Conservation (phyloP, 2,113 vertebrate species). For the Lutjanus erythropterus region DNA sequence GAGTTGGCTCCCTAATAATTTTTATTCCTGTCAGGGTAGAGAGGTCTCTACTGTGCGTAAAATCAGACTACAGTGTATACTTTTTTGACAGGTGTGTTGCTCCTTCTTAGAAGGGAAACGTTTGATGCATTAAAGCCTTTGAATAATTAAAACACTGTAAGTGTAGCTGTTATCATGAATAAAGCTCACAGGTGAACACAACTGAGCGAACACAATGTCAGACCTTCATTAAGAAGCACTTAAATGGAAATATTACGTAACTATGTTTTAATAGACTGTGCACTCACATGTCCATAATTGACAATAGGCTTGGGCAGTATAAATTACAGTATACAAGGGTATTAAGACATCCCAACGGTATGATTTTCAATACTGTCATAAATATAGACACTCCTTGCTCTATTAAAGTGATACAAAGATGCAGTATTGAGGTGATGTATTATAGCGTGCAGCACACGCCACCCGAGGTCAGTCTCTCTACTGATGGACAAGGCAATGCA, state of each 20-base stretch:
- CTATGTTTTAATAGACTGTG: conserved; percentile 16
- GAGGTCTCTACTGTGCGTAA: background rate
- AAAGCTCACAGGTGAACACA: background rate
- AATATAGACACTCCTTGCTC: no score
- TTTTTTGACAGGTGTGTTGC: background rate
- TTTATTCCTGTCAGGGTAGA: background rate
- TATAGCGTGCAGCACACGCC: no score
- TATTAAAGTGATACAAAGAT: no score
- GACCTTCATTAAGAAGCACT: background rate
- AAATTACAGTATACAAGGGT: no score
- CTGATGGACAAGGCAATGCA: no score
- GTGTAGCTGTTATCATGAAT: background rate
- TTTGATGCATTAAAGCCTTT: background rate
- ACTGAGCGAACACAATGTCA: background rate
- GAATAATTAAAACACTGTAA: background rate
- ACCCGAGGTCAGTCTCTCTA: no score
- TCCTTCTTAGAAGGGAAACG: background rate
- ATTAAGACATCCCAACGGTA: no score
- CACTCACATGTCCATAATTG: conserved; percentile 61
- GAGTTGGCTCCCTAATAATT: background rate
- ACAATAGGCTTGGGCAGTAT: no score
- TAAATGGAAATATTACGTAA: background rate
- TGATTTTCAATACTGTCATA: no score
- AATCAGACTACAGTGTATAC: background rate
- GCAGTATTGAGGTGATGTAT: no score